phyloP scores from a whole-genome alignment of 1,140 invertebrate species.

The Sycobia sp. region DNA sequence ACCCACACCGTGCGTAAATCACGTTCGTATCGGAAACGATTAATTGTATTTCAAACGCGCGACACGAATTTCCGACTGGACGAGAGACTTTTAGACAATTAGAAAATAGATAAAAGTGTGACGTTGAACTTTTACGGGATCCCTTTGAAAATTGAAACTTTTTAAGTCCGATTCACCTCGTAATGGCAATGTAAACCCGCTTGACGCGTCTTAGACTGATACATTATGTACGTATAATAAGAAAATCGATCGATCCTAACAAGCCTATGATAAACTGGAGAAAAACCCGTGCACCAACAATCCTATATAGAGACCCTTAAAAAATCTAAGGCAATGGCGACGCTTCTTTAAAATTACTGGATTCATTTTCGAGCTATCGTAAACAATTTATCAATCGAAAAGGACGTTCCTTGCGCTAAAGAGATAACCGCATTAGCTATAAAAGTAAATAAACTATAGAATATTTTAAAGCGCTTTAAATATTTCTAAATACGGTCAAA shows the following conservation, averaged over 20 bases:
- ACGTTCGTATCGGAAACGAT: constrained; percentile 15
- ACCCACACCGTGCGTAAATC: constrained; percentile 6
- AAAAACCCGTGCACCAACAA: constrained; percentile 9
- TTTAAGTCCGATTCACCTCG: constrained; percentile 17
- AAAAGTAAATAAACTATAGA: too few relatives aligned
- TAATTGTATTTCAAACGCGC: neutral
- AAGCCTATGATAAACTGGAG: constrained; percentile 7
- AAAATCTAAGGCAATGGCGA: too few relatives aligned
- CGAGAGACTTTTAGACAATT: too few relatives aligned
- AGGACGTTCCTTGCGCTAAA: too few relatives aligned
- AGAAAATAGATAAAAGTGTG: neutral
- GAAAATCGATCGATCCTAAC: constrained; percentile 20
- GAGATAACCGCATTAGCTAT: too few relatives aligned
- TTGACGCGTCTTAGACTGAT: constrained; percentile 22
- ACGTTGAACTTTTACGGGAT: neutral
- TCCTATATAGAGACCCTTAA: neutral
- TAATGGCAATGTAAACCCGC: constrained; percentile 11
- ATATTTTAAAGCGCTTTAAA: too few relatives aligned
- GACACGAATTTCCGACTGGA: constrained; percentile 9
- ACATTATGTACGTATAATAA: too few relatives aligned
- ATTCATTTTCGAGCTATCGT: too few relatives aligned
- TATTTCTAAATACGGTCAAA: too few relatives aligned
- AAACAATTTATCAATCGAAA: too few relatives aligned
- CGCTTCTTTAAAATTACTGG: too few relatives aligned
- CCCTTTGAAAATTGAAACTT: constrained; percentile 13